Evolutionary conservation across 2,113 vertebrate genomes (phyloP).

Genomic region (Muscicapa adusta): DNA sequence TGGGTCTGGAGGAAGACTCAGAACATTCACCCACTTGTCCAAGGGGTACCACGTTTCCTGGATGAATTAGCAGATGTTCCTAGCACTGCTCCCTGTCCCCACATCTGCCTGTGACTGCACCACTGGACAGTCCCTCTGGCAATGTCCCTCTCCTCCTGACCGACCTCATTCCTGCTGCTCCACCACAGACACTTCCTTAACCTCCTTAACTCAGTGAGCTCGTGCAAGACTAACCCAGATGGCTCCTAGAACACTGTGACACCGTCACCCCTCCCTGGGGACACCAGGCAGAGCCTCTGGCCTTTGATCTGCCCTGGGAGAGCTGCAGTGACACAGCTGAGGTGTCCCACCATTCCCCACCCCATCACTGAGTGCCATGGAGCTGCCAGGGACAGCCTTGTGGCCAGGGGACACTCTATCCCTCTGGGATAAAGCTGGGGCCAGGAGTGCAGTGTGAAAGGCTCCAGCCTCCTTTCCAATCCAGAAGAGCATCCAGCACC

Average conservation of each 20-base stretch:
- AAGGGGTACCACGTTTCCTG: background rate
- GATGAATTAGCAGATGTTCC: background rate
- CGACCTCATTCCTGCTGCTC: background rate
- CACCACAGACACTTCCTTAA: background rate
- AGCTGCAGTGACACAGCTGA: background rate
- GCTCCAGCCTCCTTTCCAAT: background rate
- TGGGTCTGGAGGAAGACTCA: background rate
- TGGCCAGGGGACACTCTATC: background rate
- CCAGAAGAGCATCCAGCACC: background rate
- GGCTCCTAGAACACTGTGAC: accelerated
- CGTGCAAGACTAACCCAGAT: background rate
- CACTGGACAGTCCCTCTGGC: background rate
- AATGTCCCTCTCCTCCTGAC: background rate
- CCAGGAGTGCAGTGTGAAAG: background rate
- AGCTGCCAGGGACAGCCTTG: background rate
- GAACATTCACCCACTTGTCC: background rate
- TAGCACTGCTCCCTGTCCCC: background rate
- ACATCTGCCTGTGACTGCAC: background rate
- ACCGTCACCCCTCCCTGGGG: background rate
- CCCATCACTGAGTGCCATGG: accelerated
- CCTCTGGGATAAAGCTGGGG: background rate
- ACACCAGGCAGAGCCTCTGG: background rate
- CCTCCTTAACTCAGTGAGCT: background rate
- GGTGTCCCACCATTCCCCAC: accelerated
- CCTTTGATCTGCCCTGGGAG: background rate